Conservation (phyloP, 1,140 invertebrate genomes). For the Coelopa frigida region DNA sequence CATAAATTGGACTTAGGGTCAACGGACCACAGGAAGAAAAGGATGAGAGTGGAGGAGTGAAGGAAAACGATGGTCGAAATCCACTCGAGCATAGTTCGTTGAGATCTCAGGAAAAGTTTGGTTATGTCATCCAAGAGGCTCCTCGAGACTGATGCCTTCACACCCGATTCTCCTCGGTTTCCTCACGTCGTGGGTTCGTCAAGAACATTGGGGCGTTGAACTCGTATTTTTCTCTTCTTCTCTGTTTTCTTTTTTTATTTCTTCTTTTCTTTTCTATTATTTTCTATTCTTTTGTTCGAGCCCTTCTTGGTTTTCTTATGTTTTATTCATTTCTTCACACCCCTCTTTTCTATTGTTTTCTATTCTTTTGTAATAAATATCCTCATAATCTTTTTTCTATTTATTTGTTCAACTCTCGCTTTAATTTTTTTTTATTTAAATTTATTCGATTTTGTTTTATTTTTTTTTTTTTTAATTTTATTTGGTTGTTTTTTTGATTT, state of each 20-base stretch:
- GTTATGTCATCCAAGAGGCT: too few species aligned
- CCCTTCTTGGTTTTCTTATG: slow-evolving; percentile 1
- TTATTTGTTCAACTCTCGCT: background rate
- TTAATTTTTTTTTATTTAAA: background rate
- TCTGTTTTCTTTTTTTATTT: background rate
- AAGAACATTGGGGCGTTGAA: background rate
- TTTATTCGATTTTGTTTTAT: background rate
- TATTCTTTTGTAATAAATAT: too few species aligned
- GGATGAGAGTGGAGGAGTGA: too few species aligned
- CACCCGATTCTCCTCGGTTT: too few species aligned
- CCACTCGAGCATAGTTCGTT: too few species aligned
- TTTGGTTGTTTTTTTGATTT: background rate
- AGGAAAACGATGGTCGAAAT: too few species aligned
- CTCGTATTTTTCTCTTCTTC: slow-evolving; percentile 1
- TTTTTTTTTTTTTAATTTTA: background rate
- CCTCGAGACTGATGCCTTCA: too few species aligned
- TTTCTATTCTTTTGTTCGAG: background rate
- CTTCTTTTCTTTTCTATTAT: background rate
- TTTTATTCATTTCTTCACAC: slow-evolving; percentile 1
- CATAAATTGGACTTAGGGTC: too few species aligned
- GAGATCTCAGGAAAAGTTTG: too few species aligned
- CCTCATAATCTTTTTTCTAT: background rate
- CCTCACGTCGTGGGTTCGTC: background rate
- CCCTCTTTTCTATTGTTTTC: slow-evolving; percentile 5
- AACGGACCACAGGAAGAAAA: too few species aligned